Conservation (phyloP, 2,113 vertebrate genomes). For the Hippocampus abdominalis region DNA sequence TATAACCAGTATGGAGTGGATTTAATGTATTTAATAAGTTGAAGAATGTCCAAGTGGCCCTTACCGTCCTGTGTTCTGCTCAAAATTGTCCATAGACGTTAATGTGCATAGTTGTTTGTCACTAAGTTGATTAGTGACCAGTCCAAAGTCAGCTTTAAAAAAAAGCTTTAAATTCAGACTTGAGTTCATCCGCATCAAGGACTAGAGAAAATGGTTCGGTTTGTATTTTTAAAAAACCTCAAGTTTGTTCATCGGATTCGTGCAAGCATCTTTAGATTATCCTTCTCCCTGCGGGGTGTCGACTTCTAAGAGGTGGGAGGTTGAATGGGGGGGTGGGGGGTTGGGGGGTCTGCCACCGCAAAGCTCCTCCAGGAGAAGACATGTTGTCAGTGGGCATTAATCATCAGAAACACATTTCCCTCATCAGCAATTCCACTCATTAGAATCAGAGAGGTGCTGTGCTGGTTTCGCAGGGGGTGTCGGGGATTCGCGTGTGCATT, state of each 20-base stretch:
- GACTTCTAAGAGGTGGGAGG: slow-evolving; percentile 26
- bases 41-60: background rate
- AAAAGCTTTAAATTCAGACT: background rate
- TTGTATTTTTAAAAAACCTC: slow-evolving; percentile 8
- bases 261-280: slow-evolving; percentile 37
- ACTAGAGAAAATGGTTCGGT: background rate
- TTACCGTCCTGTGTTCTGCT: background rate
- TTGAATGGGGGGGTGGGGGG: slow-evolving; percentile 34
- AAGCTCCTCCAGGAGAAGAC: slow-evolving; percentile 62
- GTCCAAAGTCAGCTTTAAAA: too few relatives aligned
- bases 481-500: slow-evolving; percentile 34
- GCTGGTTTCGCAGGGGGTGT: slow-evolving; percentile 21
- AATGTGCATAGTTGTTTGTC: too few relatives aligned
- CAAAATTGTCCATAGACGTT: background rate
- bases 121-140: too few relatives aligned
- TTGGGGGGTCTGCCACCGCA: slow-evolving; percentile 41
- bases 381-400: slow-evolving; percentile 73
- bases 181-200: background rate
- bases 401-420: slow-evolving; percentile 69
- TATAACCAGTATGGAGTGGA: too few relatives aligned
- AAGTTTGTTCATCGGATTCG: slow-evolving; percentile 8
- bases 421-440: slow-evolving; percentile 74
- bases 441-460: slow-evolving; percentile 65
- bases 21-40: too few relatives aligned
- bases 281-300: slow-evolving; percentile 39